These are phyloP conservation scores for Drosophila dives DNA, from an alignment of 2,888 invertebrate species.

Conservation along the genomic window DNA sequence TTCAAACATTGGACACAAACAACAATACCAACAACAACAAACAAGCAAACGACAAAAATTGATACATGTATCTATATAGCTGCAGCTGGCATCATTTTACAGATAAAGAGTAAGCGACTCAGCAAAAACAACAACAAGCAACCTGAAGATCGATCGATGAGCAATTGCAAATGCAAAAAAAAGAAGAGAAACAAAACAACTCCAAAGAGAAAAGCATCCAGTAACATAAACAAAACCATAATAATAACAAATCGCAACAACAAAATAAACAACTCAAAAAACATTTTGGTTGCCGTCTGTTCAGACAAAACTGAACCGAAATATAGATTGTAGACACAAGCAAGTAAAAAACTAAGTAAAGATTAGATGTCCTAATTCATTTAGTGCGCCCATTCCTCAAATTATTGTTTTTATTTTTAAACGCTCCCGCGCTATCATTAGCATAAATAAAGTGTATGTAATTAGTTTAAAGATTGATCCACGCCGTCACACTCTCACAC, in stretches of 20 bases:
- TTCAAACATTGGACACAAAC: not conserved
- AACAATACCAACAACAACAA: constrained; percentile 12
- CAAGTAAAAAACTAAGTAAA: constrained; percentile 21
- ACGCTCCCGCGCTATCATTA: constrained; percentile 54
- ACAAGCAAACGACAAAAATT: constrained; percentile 13
- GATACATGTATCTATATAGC: constrained; percentile 8
- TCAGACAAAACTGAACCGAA: constrained; percentile 26
- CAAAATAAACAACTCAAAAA: constrained; percentile 9
- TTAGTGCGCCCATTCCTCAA: constrained; percentile 24
- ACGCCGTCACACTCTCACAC: not conserved
- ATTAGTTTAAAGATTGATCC: constrained; percentile 59
- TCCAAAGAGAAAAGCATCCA: constrained; percentile 78
- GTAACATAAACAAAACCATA: constrained; percentile 58
- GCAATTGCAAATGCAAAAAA: constrained; percentile 6
- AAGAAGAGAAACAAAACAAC: constrained; percentile 42
- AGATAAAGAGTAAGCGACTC: constrained; percentile 52
- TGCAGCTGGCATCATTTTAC: constrained; percentile 48
- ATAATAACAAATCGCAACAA: constrained; percentile 31
- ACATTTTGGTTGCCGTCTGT: constrained; percentile 30
- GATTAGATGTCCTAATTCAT: constrained; percentile 39
- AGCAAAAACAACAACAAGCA: constrained; percentile 29
- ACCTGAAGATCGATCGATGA: not conserved
- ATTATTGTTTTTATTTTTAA: constrained; percentile 4
- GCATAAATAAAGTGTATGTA: constrained; percentile 70
- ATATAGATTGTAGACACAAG: constrained; percentile 38